Percentiles rank a stretch among this genome's conserved stretches.
Evolutionary conservation across 2,113 vertebrate species (phyloP).

Genomic region (Barbus barbus): DNA sequence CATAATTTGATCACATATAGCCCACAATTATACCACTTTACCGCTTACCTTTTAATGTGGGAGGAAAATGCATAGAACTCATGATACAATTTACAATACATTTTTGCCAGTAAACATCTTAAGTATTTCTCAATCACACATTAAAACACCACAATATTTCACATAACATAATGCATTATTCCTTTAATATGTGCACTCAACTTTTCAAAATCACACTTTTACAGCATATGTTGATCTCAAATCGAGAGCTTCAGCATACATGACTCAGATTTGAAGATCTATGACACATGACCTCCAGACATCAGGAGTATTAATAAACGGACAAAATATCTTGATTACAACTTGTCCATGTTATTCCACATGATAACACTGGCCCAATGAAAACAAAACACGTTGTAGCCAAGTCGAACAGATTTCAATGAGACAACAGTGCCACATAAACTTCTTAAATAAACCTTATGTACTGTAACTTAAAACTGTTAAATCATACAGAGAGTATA

Average conservation of each 20-base stretch:
- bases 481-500: background rate
- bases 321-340: background rate
- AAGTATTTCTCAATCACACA: background rate
- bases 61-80: background rate
- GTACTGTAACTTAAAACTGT: background rate
- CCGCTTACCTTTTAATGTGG: background rate
- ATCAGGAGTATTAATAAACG: background rate
- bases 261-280: background rate
- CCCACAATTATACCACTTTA: background rate
- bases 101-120: background rate
- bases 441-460: background rate
- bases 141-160: background rate
- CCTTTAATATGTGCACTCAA: constrained; percentile 34
- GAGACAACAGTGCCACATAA: background rate
- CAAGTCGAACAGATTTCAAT: background rate
- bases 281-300: background rate
- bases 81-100: background rate
- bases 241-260: constrained; percentile 1
- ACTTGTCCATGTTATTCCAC: background rate
- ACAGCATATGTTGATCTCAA: background rate
- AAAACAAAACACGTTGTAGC: background rate
- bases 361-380: background rate
- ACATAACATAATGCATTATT: constrained; percentile 3
- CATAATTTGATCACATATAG: background rate
- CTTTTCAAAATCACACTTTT: background rate